Evolutionary conservation across 2,797 vertebrate genomes (phyloP), one percentile per base, ranked within the genome.

Genomic region (Typhlichthys eigenmanni): DNA sequence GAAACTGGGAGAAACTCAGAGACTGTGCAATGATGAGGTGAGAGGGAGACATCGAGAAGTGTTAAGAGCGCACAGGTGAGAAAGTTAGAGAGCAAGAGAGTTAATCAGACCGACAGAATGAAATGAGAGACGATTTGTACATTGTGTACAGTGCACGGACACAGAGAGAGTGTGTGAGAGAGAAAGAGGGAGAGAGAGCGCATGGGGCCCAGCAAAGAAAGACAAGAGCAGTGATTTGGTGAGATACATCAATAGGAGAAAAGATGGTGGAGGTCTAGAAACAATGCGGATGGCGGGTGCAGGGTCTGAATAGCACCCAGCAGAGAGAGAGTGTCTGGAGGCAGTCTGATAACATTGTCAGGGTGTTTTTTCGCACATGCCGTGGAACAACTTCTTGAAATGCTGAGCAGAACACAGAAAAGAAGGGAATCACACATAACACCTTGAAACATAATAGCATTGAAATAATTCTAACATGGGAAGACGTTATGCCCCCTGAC

Each of bases 351-450:
- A 54, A 5, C 16, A 62, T 53, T 74, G 79, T 75, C 59, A 73
- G 54, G 54, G 76, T 80, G 69, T 80, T 83, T 79, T 65, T 75
- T 89, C 66, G 76, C 84, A 77, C 81, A 75, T 71, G 19, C 19
- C 19, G 19, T 19, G 2, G 19, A 19, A 19, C 75, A 82, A 59
- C 81, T 78, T 59, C 63, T 55, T 76, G 67, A 17, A 66, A 76
- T 62, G 69, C 53, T 77, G 49, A 66, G 57, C 74, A 68, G 79
- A 77, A 84, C 78, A 72, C 6, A 72, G 58, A 77, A 71, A 68
- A 49, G 64, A 81, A 63, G 68, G 69, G 80, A 83, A 83, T 81
- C 64, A 79, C 75, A 72, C 77, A 73, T 75, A 58, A 67, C 69
- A 78, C 69, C 74, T 72, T 65, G 68, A 79, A 85, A 76, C 47